Percentiles rank a stretch among this genome's conserved stretches.
phyloP scores from a whole-genome alignment of 2,113 vertebrate species.

The Cheirogaleus medius region DNA sequence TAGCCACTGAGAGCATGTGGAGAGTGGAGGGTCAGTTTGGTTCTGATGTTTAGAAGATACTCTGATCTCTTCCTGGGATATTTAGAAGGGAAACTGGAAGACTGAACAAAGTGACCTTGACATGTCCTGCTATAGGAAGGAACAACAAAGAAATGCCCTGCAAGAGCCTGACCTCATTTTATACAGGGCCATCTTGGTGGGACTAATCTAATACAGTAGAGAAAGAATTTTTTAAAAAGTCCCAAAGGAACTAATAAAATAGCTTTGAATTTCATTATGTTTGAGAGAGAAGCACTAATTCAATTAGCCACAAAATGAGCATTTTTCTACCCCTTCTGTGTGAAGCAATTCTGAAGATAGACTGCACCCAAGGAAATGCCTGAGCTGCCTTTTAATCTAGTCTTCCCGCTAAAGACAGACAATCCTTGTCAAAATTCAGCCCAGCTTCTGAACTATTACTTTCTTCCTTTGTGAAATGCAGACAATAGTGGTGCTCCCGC shows the following conservation, averaged over 20 bases:
- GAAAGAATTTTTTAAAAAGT: slow-evolving; percentile 36
- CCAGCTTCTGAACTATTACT: neutral
- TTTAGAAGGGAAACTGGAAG: neutral
- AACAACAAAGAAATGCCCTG: neutral
- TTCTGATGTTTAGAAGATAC: neutral
- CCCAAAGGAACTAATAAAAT: slow-evolving; percentile 73
- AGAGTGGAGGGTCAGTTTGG: neutral
- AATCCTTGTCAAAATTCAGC: neutral
- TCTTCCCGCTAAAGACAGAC: neutral
- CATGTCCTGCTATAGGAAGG: neutral
- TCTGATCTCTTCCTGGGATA: neutral
- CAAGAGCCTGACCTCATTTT: slow-evolving; percentile 52
- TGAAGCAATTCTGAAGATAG: slow-evolving; percentile 5
- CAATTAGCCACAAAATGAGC: slow-evolving; percentile 64
- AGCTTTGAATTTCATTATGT: slow-evolving; percentile 71
- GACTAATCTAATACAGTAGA: slow-evolving; percentile 67
- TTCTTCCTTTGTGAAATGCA: neutral
- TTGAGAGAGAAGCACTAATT: slow-evolving; percentile 57
- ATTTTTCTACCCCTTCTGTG: slow-evolving; percentile 32
- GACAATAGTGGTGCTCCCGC: no score
- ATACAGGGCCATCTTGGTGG: slow-evolving; percentile 30
- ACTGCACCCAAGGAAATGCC: neutral
- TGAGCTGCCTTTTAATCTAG: neutral
- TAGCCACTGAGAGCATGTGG: neutral
- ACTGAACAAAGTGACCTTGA: neutral